These are phyloP conservation scores for Tachina grossa DNA, from an alignment of 2,888 invertebrate genomes.

Conservation along the genomic window DNA sequence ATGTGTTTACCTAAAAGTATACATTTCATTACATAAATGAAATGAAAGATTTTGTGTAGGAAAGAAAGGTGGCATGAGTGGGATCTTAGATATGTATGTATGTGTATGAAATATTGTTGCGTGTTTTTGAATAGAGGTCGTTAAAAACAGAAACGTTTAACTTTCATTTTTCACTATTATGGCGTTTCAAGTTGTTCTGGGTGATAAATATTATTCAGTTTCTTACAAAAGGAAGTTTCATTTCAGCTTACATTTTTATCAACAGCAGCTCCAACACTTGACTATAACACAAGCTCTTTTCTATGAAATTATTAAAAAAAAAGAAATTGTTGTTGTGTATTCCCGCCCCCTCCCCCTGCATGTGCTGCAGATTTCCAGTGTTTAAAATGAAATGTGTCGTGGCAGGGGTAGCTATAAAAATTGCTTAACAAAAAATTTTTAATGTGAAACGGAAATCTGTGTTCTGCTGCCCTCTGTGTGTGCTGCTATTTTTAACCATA, in stretches of 20 bases:
- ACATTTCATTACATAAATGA: slow-evolving; percentile 31
- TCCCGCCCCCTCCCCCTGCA: not conserved
- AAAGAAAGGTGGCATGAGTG: not conserved
- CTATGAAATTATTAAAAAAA: slow-evolving; percentile 7
- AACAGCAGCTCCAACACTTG: not conserved
- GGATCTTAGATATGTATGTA: slow-evolving; percentile 7
- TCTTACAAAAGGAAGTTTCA: slow-evolving; percentile 58
- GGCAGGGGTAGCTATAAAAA: not conserved
- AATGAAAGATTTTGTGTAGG: not conserved
- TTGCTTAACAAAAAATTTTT: slow-evolving; percentile 22
- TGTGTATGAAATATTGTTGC: slow-evolving; percentile 67
- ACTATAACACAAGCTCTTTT: slow-evolving; percentile 22
- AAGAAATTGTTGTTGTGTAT: not conserved
- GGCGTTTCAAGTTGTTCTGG: slow-evolving; percentile 55
- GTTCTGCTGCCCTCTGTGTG: slow-evolving; percentile 8
- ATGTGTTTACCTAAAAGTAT: slow-evolving; percentile 28
- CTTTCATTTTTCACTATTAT: slow-evolving; percentile 69
- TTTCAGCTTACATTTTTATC: slow-evolving; percentile 33
- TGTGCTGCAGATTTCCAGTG: slow-evolving; percentile 42
- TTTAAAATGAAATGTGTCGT: not conserved
- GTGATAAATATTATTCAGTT: slow-evolving; percentile 31
- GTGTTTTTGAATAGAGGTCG: slow-evolving; percentile 68
- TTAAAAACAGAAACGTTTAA: slow-evolving; percentile 75
- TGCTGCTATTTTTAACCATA: slow-evolving; percentile 22
- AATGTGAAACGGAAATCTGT: slow-evolving; percentile 67